phyloP scores from a whole-genome alignment of 2,888 invertebrate species.

The Noctua pronuba region DNA sequence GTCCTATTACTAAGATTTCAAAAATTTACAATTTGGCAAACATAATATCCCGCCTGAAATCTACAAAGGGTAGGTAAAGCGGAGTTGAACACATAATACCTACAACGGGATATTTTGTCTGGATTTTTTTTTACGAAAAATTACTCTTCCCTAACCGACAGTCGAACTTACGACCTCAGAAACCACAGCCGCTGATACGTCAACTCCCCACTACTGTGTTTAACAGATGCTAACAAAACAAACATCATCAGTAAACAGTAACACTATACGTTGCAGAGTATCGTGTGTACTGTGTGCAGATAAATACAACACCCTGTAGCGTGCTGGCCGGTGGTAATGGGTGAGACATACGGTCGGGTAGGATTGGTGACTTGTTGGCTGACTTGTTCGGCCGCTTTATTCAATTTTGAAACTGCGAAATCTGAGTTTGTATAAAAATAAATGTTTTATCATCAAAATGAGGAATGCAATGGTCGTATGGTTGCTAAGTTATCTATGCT shows the following conservation, averaged over 20 bases:
- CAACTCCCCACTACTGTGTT: neutral
- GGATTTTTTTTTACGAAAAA: neutral
- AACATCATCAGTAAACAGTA: constrained; percentile 65
- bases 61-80: neutral
- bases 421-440: no score
- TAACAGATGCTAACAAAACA: constrained; percentile 47
- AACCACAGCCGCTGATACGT: neutral
- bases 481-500: no score
- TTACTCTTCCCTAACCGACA: neutral
- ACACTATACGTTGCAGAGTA: constrained; percentile 54
- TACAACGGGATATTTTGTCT: neutral
- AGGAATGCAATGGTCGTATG: no score
- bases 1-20: neutral
- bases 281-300: constrained; percentile 62
- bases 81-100: neutral
- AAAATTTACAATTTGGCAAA: neutral
- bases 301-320: constrained; percentile 67
- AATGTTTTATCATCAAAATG: no score
- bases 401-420: no score
- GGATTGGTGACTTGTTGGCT: constrained; percentile 4
- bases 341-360: constrained; percentile 48
- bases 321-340: constrained; percentile 44
- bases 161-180: neutral
- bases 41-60: neutral
- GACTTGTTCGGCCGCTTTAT: no score